Percentiles rank a stretch among this genome's conserved stretches.
Conservation (phyloP, 35 echinoderm and acorn worm genomes). For the Eucidaris tribuloides region DNA sequence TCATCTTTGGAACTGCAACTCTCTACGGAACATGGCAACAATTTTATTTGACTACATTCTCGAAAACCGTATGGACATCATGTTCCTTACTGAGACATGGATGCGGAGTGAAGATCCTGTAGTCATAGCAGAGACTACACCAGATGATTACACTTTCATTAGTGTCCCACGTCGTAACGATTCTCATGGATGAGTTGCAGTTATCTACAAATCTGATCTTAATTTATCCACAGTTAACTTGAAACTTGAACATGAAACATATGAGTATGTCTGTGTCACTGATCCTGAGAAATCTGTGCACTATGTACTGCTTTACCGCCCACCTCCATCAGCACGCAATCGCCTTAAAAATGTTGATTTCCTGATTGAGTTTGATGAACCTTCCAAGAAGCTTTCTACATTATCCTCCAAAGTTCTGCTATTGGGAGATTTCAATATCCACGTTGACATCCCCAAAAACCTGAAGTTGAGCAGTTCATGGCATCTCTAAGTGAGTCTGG, state of each 20-base stretch:
- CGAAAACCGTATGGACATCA: constrained; percentile 9
- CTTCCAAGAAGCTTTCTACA: background rate
- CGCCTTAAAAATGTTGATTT: background rate
- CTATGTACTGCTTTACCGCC: constrained; percentile 31
- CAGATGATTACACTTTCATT: constrained; percentile 11
- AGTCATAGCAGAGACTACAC: background rate
- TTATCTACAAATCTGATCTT: background rate
- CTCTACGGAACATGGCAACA: background rate
- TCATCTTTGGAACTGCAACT: background rate
- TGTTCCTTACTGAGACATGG: no score
- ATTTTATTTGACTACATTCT: constrained; percentile 25
- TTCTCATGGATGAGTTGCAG: background rate
- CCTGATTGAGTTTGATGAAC: no score
- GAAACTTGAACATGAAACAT: background rate
- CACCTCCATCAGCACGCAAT: no score
- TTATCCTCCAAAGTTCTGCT: constrained; percentile 13
- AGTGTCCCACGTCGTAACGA: constrained; percentile 1
- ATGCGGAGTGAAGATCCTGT: background rate
- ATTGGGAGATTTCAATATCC: no score
- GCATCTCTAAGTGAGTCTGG: no score
- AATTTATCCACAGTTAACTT: background rate
- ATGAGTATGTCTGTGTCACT: constrained; percentile 23
- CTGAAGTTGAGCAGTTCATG: no score
- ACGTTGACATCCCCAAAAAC: no score
- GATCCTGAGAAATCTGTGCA: background rate